Percentiles rank a stretch among this genome's conserved stretches.
Conservation (phyloP, 2,888 invertebrate genomes). For the Spilarctia lutea region DNA sequence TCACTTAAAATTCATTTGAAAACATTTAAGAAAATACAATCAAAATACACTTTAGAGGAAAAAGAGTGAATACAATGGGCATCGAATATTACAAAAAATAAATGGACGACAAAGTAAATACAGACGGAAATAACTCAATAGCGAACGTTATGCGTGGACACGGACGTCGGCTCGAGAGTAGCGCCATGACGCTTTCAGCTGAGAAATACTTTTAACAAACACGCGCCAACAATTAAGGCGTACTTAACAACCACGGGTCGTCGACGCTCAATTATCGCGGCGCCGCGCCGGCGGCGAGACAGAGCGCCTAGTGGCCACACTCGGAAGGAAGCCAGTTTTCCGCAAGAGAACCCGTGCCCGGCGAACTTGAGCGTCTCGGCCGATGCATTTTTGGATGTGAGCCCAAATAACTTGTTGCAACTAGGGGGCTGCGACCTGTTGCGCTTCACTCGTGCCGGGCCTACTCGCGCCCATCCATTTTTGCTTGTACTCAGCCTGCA, state of each 20-base stretch:
- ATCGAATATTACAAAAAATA: slow-evolving; percentile 52
- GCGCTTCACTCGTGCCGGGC: slow-evolving; percentile 68
- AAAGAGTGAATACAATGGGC: slow-evolving; percentile 30
- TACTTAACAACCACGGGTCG: slow-evolving; percentile 31
- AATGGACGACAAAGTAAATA: slow-evolving; percentile 45
- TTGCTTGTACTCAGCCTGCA: slow-evolving; percentile 74
- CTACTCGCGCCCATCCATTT: slow-evolving; percentile 71
- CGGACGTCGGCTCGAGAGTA: slow-evolving; percentile 31
- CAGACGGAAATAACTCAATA: slow-evolving; percentile 58
- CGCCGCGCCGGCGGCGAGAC: slow-evolving; percentile 8
- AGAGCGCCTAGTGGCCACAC: slow-evolving; percentile 45
- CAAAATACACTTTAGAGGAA: slow-evolving; percentile 24
- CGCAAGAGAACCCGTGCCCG: slow-evolving; percentile 57
- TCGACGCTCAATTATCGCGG: slow-evolving; percentile 50
- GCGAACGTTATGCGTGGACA: slow-evolving; percentile 56
- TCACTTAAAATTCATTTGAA: slow-evolving; percentile 19
- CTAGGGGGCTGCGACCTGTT: slow-evolving; percentile 78
- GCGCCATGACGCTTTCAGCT: slow-evolving; percentile 33
- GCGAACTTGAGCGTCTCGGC: slow-evolving; percentile 72
- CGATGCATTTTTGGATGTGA: slow-evolving; percentile 86
- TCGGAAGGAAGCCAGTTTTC: slow-evolving; percentile 70
- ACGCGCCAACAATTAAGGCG: slow-evolving; percentile 48
- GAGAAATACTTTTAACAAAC: slow-evolving; percentile 47
- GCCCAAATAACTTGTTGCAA: slow-evolving; percentile 85
- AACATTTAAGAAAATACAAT: slow-evolving; percentile 24